These are phyloP conservation scores for Cricetomys ansorgei DNA, from an alignment of 2,113 vertebrate species.

Conservation along the genomic window DNA sequence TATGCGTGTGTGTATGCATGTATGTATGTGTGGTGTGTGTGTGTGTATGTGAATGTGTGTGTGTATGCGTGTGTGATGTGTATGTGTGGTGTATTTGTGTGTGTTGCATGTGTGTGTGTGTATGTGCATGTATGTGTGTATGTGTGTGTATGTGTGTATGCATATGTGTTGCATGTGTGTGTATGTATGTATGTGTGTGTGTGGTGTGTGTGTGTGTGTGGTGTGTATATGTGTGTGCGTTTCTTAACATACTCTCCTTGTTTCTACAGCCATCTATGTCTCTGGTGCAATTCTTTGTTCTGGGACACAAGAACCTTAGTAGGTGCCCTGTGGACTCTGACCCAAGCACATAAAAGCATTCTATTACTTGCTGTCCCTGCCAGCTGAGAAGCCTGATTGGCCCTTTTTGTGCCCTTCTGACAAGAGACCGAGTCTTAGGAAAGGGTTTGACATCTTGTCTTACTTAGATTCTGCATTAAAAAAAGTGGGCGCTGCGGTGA, in stretches of 20 bases:
- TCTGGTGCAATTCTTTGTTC: not conserved
- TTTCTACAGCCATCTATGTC: not conserved
- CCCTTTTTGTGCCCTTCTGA: not conserved
- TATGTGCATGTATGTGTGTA: no score
- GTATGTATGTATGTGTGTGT: no score
- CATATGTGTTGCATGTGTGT: no score
- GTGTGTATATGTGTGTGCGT: no score
- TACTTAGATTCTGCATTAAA: not conserved
- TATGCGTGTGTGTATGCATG: no score
- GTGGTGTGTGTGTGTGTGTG: no score
- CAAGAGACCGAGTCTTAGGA: not conserved
- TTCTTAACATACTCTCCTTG: not conserved
- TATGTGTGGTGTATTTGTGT: no score
- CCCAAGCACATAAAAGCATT: not conserved
- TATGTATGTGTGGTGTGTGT: no score
- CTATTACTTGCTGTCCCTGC: accelerated
- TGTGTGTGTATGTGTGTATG: no score
- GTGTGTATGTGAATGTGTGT: no score
- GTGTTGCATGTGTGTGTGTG: no score
- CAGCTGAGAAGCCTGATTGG: not conserved
- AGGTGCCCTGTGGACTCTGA: not conserved
- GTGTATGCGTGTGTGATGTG: no score
- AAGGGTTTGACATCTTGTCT: not conserved
- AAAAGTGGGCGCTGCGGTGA: not conserved
- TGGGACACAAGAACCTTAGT: not conserved